These are phyloP conservation scores for Molanna angustata DNA, from an alignment of 2,888 invertebrate genomes.

Conservation along the genomic window DNA sequence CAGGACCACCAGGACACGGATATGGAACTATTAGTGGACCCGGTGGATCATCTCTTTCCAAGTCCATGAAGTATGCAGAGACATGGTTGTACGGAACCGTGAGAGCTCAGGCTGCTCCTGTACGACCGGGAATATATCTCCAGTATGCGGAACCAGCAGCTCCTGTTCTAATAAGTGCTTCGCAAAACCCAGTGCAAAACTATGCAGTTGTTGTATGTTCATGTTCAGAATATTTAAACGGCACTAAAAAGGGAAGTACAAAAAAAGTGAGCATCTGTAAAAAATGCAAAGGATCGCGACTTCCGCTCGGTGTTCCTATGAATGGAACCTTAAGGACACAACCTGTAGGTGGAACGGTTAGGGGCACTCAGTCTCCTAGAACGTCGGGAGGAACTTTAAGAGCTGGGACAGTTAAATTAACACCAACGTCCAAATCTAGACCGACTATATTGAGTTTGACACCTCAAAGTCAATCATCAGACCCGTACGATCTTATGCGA, in stretches of 20 bases:
- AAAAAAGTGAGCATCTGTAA: slow-evolving; percentile 77
- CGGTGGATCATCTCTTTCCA: slow-evolving; percentile 69
- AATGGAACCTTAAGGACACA: slow-evolving; percentile 67
- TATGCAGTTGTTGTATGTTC: slow-evolving; percentile 75
- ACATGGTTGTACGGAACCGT: slow-evolving; percentile 84
- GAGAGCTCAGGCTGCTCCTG: slow-evolving; percentile 53
- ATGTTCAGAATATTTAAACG: slow-evolving; percentile 76
- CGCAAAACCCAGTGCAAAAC: slow-evolving; percentile 58
- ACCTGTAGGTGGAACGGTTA: slow-evolving; percentile 36
- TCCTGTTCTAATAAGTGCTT: slow-evolving; percentile 53
- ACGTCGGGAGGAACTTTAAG: slow-evolving; percentile 43
- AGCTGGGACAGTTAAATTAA: slow-evolving; percentile 64
- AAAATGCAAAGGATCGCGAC: slow-evolving; percentile 78
- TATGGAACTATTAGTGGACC: slow-evolving; percentile 57
- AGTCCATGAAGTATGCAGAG: slow-evolving; percentile 82
- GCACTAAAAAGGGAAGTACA: slow-evolving; percentile 69
- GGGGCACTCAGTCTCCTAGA: slow-evolving; percentile 34
- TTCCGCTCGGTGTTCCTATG: slow-evolving; percentile 65
- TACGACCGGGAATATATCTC: slow-evolving; percentile 52
- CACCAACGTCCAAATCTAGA: slow-evolving; percentile 56
- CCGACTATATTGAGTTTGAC: slow-evolving; percentile 60
- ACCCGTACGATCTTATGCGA: slow-evolving; percentile 83
- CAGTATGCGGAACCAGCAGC: slow-evolving; percentile 49
- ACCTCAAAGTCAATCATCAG: slow-evolving; percentile 54
- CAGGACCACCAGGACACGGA: slow-evolving; percentile 45